A percentile compares a stretch with the other conserved stretches of the same genome.
Conservation (phyloP, 2,888 invertebrate species). For the Xanthostigma xanthostigma region DNA sequence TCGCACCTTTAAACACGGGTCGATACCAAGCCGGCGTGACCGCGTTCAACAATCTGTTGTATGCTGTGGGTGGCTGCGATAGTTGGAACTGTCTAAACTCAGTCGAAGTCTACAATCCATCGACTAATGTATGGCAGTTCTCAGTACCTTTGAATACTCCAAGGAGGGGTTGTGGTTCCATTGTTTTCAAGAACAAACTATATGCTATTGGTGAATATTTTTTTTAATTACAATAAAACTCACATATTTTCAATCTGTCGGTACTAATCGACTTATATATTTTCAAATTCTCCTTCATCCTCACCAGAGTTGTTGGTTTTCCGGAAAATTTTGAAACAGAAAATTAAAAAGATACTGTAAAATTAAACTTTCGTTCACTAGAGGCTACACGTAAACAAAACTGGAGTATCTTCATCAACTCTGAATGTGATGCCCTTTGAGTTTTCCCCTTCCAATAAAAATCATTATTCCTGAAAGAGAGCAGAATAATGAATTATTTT, state of each 20-base stretch:
- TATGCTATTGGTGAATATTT: slow-evolving; percentile 31
- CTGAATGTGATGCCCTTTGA: no score
- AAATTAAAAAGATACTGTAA: no score
- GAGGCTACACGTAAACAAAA: no score
- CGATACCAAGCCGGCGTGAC: slow-evolving; percentile 68
- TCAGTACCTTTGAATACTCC: slow-evolving; percentile 50
- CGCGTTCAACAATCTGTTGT: slow-evolving; percentile 48
- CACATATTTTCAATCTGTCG: background rate
- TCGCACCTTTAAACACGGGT: slow-evolving; percentile 52
- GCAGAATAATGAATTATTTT: no score
- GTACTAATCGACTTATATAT: background rate
- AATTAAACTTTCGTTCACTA: no score
- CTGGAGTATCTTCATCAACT: no score
- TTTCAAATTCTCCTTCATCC: background rate
- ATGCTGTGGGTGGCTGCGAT: slow-evolving; percentile 76
- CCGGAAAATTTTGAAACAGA: no score
- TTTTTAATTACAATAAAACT: no score
- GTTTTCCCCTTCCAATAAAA: no score
- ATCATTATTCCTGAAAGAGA: no score
- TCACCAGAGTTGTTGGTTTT: no score
- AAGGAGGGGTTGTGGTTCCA: slow-evolving; percentile 57
- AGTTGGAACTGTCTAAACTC: slow-evolving; percentile 70
- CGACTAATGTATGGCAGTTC: slow-evolving; percentile 40
- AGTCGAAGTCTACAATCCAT: slow-evolving; percentile 52
- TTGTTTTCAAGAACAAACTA: slow-evolving; percentile 47